phyloP scores from a whole-genome alignment of 2,797 vertebrate species.

The Anomalospiza imberbis region DNA sequence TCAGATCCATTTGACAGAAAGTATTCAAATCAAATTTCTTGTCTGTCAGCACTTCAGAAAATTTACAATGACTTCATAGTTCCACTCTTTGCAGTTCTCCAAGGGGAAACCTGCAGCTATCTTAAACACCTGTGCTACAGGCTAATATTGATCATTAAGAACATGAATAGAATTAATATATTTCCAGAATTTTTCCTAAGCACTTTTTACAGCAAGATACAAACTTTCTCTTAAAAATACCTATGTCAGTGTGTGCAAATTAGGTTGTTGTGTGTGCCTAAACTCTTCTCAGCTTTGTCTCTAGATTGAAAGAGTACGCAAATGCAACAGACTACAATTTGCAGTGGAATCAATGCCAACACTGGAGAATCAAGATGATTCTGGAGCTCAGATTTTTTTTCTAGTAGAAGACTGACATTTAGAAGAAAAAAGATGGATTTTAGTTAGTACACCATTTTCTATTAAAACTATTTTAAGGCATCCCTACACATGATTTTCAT shows the following conservation, averaged over 20 bases:
- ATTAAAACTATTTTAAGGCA: not conserved
- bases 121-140: not conserved
- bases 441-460: not conserved
- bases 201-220: not conserved
- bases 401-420: not conserved
- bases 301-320: not conserved
- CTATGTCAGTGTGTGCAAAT: not conserved
- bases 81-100: not conserved
- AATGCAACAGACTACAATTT: not conserved
- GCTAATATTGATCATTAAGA: not conserved
- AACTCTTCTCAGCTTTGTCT: not conserved
- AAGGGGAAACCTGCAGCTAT: not conserved
- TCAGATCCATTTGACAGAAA: not conserved
- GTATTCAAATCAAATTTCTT: not conserved
- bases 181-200: not conserved
- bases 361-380: not conserved
- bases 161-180: not conserved
- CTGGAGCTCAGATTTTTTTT: not conserved
- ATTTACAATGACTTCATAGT: not conserved
- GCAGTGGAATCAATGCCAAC: not conserved
- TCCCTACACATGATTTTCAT: not conserved
- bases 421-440: not conserved
- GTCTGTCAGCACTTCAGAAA: not conserved
- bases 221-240: not conserved
- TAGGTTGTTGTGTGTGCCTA: not conserved